These are phyloP conservation scores for Urocyon cinereoargenteus DNA, from an alignment of 2,797 vertebrate species.

Conservation along the genomic window DNA sequence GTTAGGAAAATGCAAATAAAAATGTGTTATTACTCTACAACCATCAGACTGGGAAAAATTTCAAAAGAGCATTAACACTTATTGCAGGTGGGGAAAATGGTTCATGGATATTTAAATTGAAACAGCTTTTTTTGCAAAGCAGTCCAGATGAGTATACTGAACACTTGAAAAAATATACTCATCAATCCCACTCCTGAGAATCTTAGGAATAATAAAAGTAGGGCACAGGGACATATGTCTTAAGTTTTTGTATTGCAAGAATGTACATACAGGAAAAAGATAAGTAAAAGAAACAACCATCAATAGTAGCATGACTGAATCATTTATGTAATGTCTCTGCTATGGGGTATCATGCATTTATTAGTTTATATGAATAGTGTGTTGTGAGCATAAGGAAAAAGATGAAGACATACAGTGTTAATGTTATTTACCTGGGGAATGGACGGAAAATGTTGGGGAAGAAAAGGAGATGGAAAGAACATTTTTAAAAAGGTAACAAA, in stretches of 20 bases:
- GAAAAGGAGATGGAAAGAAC: background rate
- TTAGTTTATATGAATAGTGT: background rate
- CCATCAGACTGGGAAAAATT: constrained; percentile 46
- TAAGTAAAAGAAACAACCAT: background rate
- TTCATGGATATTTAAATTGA: constrained; percentile 36
- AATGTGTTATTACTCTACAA: constrained; percentile 56
- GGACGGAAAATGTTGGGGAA: background rate
- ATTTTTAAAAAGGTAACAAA: background rate
- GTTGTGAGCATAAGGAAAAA: background rate
- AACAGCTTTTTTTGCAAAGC: constrained; percentile 1
- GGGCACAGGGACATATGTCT: background rate
- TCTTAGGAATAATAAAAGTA: constrained; percentile 38
- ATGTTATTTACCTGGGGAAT: background rate
- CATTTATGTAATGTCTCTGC: background rate
- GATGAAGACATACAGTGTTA: background rate
- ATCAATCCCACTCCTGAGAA: background rate
- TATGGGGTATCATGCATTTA: background rate
- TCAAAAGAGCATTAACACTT: constrained; percentile 62
- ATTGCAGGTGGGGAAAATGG: constrained; percentile 59
- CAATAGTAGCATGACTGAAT: background rate
- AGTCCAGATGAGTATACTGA: background rate
- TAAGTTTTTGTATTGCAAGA: background rate
- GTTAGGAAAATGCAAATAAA: constrained; percentile 64
- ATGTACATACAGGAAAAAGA: background rate
- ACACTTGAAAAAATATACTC: background rate